These are phyloP conservation scores for Cotesia typhae DNA, from an alignment of 1,140 invertebrate species.

Conservation along the genomic window DNA sequence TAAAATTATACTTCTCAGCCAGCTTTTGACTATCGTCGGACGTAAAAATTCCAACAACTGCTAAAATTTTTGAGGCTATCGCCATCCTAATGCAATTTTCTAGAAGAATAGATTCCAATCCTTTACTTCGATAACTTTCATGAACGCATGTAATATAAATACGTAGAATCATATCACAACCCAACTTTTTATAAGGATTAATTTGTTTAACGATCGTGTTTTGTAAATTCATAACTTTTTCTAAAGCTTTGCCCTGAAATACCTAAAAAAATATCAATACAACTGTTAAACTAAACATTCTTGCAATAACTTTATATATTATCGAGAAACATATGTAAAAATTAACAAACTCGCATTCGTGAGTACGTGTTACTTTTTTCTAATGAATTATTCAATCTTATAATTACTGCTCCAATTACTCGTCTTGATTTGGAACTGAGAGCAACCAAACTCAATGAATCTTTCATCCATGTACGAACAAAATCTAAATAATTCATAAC, in stretches of 20 bases:
- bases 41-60: constrained; percentile 68
- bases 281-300: background rate
- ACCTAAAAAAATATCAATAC: constrained; percentile 31
- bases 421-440: constrained; percentile 66
- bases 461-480: constrained; percentile 68
- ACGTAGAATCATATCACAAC: constrained; percentile 51
- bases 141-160: constrained; percentile 59
- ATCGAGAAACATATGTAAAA: constrained; percentile 16
- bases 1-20: constrained; percentile 64
- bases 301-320: background rate
- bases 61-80: constrained; percentile 61
- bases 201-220: constrained; percentile 55
- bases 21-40: constrained; percentile 62
- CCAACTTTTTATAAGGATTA: constrained; percentile 54
- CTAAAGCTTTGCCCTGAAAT: constrained; percentile 51
- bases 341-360: constrained; percentile 45
- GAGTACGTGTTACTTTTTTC: constrained; percentile 50
- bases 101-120: constrained; percentile 63
- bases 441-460: constrained; percentile 71
- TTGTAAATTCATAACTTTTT: constrained; percentile 56
- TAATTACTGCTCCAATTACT: constrained; percentile 65
- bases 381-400: constrained; percentile 57
- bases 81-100: constrained; percentile 62
- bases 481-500: constrained; percentile 66
- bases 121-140: constrained; percentile 56